Conservation (phyloP, 2,113 vertebrate genomes). For the Monopterus albus region DNA sequence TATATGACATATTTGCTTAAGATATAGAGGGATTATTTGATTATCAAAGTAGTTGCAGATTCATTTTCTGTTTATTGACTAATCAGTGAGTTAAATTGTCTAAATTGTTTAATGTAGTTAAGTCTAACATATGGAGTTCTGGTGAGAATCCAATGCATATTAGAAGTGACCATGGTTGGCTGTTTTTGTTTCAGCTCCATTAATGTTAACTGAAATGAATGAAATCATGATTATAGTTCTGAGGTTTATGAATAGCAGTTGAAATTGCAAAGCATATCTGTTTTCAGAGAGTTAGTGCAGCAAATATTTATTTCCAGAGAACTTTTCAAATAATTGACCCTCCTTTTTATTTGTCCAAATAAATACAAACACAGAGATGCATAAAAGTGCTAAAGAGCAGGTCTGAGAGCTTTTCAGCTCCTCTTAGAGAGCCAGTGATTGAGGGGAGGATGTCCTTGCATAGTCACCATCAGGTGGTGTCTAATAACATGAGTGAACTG, state of each 20-base stretch:
- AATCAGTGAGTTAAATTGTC: no score
- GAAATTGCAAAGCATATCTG: not conserved
- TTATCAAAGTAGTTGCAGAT: no score
- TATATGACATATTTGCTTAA: no score
- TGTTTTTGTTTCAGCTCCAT: not conserved
- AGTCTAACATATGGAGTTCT: no score
- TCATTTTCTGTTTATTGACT: no score
- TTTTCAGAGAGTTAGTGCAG: not conserved
- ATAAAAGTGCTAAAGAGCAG: not conserved
- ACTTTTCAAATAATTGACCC: not conserved
- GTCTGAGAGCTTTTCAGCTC: constrained; percentile 25
- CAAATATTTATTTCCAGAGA: no score
- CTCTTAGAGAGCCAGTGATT: constrained; percentile 42
- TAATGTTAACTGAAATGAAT: no score
- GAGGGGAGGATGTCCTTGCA: constrained; percentile 57
- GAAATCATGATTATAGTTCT: not conserved
- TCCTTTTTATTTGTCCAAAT: not conserved
- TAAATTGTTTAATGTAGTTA: no score
- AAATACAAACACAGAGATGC: not conserved
- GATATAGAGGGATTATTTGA: no score
- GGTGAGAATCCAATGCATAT: no score
- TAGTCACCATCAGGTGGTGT: constrained; percentile 81
- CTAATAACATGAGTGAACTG: constrained; percentile 72
- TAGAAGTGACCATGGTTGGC: no score
- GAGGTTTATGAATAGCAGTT: not conserved